These are phyloP conservation scores for Oncorhynchus clarkii DNA, from an alignment of 2,113 vertebrate species.

Conservation along the genomic window DNA sequence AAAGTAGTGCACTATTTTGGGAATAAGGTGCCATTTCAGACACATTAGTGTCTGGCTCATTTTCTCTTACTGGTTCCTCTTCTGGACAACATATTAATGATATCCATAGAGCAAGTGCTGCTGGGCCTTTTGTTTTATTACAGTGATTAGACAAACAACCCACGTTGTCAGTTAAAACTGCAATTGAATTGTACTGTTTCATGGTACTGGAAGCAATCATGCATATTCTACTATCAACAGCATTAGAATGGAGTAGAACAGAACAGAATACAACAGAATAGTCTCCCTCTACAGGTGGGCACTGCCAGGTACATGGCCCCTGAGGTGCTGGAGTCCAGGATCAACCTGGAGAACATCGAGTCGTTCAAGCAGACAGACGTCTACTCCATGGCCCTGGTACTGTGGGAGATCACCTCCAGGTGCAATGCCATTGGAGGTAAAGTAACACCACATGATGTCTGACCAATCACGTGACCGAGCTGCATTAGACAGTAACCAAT, in stretches of 20 bases:
- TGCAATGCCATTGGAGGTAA: conserved; percentile 89
- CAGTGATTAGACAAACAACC: conserved; percentile 8
- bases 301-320: conserved; percentile 98
- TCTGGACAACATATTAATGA: conserved; percentile 7
- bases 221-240: conserved; percentile 2
- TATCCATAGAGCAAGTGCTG: conserved; percentile 20
- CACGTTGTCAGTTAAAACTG: too few species aligned
- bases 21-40: too few species aligned
- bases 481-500: conserved; percentile 12
- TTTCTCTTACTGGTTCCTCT: conserved; percentile 3
- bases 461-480: neutral
- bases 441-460: neutral
- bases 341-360: conserved; percentile 96
- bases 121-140: conserved; percentile 33
- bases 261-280: conserved; percentile 20
- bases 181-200: neutral
- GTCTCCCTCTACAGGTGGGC: conserved; percentile 79
- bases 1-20: too few species aligned
- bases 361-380: conserved; percentile 98
- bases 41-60: neutral
- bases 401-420: conserved; percentile 97
- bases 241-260: too few species aligned
- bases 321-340: conserved; percentile 94
- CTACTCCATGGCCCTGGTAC: conserved; percentile 96
- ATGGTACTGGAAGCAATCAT: conserved; percentile 23